Base-by-base conservation (phyloP, 2,113 vertebrate genomes). In the Atherinomorus stipes region DNA sequence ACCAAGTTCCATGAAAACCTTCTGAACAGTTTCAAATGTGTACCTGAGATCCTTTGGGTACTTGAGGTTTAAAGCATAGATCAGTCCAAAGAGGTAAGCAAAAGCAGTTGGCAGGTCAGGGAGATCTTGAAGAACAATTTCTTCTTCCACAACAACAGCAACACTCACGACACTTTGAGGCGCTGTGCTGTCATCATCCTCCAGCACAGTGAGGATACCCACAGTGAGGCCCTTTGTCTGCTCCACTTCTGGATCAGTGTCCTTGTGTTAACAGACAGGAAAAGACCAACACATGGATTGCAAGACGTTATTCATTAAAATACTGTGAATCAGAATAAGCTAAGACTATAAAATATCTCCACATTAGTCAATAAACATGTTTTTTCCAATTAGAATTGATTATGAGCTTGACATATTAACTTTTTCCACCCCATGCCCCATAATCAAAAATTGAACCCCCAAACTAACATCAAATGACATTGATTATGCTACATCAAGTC, bases 201-300 rank as follows among this genome's bases (percentile, higher is more conserved):
- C 13, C 50, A 77, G 2, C 42, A 58, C 31, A 53, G 37, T 61
- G 11, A 58, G 58, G 66, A 77, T 64, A 22, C 65, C 62, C 44
- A 66, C 54, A 26, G 2, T 31, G 22, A 74, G 44, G 19, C 63
- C 62, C 22, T 54, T 44, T 1, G n/a, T 67, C n/a, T 51, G 40
- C 26, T 45, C 50, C 56, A 45, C 56, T 40, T 66, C 73, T 60
- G 54, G n/a, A 18, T 75, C 45, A 22, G 72, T 66, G 31, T 66
- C 62, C 63, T 66, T 61, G 11, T 7, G 16, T 9, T 13, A 12
- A 66, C 23, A 28, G 23, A 59, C 19, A 40, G n/a, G 12, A 74
- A 59, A 44, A 45, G 31, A 34, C 4, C 31, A 34, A 34, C 8
- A 34, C 3, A 34, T 34, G 8, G 9, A 34, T 34, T 34, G 31